A percentile compares a stretch with the other conserved stretches of the same genome.
Evolutionary conservation across 1,140 invertebrate genomes (phyloP).

Genomic region (Popillia japonica): DNA sequence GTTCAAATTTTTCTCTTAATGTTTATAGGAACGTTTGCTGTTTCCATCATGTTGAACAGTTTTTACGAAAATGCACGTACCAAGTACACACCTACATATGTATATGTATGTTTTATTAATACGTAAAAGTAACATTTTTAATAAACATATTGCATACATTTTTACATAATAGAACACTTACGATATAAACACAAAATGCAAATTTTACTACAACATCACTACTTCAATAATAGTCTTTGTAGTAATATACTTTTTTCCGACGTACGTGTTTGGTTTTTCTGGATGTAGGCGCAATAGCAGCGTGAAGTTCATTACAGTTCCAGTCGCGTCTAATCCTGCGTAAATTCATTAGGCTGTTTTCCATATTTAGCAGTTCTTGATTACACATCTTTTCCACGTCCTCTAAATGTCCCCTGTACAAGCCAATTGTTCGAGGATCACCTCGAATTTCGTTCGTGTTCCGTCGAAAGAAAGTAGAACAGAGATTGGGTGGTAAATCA

Average conservation of each 20-base stretch:
- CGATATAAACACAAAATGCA: too few relatives aligned
- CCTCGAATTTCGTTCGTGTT: neutral
- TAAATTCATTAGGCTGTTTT: slow-evolving; percentile 17
- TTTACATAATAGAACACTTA: too few relatives aligned
- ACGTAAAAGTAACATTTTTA: too few relatives aligned
- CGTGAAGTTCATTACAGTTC: slow-evolving; percentile 30
- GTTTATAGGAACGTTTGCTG: too few relatives aligned
- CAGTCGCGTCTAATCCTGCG: slow-evolving; percentile 19
- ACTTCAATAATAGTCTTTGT: neutral
- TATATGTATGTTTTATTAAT: too few relatives aligned
- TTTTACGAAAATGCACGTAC: too few relatives aligned
- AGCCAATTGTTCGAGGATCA: neutral
- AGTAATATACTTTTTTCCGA: neutral
- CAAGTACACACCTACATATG: too few relatives aligned
- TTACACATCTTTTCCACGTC: slow-evolving; percentile 37
- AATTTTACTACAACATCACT: too few relatives aligned
- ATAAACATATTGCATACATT: too few relatives aligned
- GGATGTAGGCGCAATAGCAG: neutral
- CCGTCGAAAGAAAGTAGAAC: neutral
- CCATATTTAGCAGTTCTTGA: slow-evolving; percentile 35
- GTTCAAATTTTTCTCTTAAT: too few relatives aligned
- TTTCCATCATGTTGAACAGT: too few relatives aligned
- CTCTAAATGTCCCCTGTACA: slow-evolving; percentile 29
- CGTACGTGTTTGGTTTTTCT: slow-evolving; percentile 12
- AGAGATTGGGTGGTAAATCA: slow-evolving; percentile 14